phyloP scores from a whole-genome alignment of 2,797 vertebrate genomes.

The Acanthurus leucopareius region DNA sequence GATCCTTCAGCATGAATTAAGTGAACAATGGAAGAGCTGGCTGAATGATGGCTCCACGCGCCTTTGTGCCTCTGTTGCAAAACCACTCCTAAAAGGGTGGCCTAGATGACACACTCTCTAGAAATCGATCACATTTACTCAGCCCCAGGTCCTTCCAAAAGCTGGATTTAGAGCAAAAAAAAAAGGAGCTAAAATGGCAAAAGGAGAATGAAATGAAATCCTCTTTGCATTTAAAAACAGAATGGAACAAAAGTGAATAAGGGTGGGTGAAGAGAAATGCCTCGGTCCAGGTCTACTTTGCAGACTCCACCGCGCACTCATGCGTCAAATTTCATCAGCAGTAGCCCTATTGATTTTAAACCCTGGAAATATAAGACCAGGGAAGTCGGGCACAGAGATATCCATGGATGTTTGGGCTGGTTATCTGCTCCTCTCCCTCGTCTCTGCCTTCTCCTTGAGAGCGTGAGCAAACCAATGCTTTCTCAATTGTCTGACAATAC shows the following conservation, averaged over 20 bases:
- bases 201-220: slow-evolving; percentile 81
- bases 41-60: slow-evolving; percentile 84
- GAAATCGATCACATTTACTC: slow-evolving; percentile 87
- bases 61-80: slow-evolving; percentile 84
- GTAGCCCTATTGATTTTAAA: slow-evolving; percentile 83
- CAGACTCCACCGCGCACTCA: slow-evolving; percentile 74
- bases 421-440: slow-evolving; percentile 63
- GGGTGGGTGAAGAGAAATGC: slow-evolving; percentile 60
- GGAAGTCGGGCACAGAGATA: slow-evolving; percentile 71
- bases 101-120: slow-evolving; percentile 82
- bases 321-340: slow-evolving; percentile 86
- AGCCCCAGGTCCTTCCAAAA: slow-evolving; percentile 78
- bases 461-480: slow-evolving; percentile 67
- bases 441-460: slow-evolving; percentile 64
- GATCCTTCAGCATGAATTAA: slow-evolving; percentile 87
- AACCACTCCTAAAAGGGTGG: slow-evolving; percentile 84
- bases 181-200: slow-evolving; percentile 67
- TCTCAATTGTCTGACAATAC: slow-evolving; percentile 73
- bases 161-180: slow-evolving; percentile 74
- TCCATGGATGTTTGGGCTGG: slow-evolving; percentile 75
- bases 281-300: slow-evolving; percentile 60
- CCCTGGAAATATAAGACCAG: slow-evolving; percentile 82
- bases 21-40: slow-evolving; percentile 80
- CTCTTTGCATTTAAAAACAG: slow-evolving; percentile 82
- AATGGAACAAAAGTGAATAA: slow-evolving; percentile 76